Percentiles rank a stretch among this genome's conserved stretches.
These are phyloP conservation scores for Mesocentrotus franciscanus DNA, from an alignment of 53 echinoderm and acorn worm genomes.

Conservation along the genomic window DNA sequence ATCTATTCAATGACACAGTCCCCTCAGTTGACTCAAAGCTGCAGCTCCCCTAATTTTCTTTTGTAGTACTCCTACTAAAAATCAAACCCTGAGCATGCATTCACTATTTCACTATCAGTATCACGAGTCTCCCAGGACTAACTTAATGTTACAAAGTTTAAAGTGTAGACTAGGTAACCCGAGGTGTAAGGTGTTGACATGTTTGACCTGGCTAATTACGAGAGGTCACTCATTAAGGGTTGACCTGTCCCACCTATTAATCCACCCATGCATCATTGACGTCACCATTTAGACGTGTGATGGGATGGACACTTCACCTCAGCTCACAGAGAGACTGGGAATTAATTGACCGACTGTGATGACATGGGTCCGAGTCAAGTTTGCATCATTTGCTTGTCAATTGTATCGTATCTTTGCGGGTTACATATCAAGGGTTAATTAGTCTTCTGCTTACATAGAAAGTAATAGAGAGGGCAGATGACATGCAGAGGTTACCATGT, in stretches of 20 bases:
- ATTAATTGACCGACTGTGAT: background rate
- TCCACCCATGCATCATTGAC: slow-evolving; percentile 36
- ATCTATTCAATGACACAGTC: too few species aligned
- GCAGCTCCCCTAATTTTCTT: too few species aligned
- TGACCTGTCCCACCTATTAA: slow-evolving; percentile 27
- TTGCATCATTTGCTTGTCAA: background rate
- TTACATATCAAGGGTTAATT: background rate
- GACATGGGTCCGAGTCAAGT: background rate
- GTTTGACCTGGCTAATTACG: slow-evolving; percentile 19
- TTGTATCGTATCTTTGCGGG: background rate
- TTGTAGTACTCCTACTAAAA: too few species aligned
- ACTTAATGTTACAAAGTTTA: background rate
- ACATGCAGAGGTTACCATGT: too few species aligned
- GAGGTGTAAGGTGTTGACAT: slow-evolving; percentile 15
- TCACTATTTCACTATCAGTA: too few species aligned
- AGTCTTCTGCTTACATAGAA: background rate
- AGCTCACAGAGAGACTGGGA: background rate
- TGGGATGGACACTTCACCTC: background rate
- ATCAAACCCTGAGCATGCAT: too few species aligned
- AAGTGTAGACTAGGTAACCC: background rate
- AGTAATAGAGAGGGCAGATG: too few species aligned
- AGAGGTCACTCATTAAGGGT: slow-evolving; percentile 24
- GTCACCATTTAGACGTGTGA: slow-evolving; percentile 1
- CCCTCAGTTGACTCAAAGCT: too few species aligned
- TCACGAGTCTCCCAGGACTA: background rate